A percentile compares a stretch with the other conserved stretches of the same genome.
These are phyloP conservation scores for Bradypodion ventrale DNA, from an alignment of 2,797 vertebrate genomes.

Conservation along the genomic window DNA sequence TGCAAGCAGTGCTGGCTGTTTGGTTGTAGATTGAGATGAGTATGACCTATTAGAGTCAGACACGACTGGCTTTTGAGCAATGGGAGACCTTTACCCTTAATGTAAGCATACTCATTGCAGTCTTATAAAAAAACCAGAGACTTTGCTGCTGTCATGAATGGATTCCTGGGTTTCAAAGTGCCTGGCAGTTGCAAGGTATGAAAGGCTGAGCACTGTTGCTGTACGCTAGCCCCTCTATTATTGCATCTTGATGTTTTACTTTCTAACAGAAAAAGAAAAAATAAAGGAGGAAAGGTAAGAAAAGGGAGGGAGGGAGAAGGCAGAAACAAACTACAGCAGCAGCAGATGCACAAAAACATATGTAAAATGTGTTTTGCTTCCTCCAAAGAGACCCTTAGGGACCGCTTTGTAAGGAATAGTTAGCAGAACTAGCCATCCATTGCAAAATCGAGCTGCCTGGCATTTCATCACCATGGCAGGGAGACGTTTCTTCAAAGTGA, in stretches of 20 bases:
- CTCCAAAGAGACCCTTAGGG: conserved; percentile 1
- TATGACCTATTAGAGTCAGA: no score
- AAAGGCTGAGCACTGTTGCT: background rate
- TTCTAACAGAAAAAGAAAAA: background rate
- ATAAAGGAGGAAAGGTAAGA: background rate
- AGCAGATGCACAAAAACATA: conserved; percentile 9
- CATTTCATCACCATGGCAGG: conserved; percentile 20
- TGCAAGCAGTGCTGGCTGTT: no score
- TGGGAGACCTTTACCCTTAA: no score
- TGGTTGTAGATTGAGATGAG: no score
- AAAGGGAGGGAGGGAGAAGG: no score
- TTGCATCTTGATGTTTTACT: background rate
- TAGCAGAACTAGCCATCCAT: conserved; percentile 15
- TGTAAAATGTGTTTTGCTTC: conserved; percentile 37
- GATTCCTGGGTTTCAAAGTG: no score
- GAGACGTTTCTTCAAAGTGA: conserved; percentile 8
- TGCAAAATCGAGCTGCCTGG: conserved; percentile 18
- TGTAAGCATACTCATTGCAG: no score
- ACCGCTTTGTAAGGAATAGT: conserved; percentile 38
- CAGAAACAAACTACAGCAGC: background rate
- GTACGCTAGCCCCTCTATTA: background rate
- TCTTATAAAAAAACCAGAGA: no score
- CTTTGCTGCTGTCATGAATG: no score
- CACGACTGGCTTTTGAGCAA: no score
- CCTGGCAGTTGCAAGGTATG: no score